Percentiles rank a stretch among this genome's conserved stretches.
Evolutionary conservation across 2,113 vertebrate species (phyloP).

Genomic region (Ceratotherium simum): DNA sequence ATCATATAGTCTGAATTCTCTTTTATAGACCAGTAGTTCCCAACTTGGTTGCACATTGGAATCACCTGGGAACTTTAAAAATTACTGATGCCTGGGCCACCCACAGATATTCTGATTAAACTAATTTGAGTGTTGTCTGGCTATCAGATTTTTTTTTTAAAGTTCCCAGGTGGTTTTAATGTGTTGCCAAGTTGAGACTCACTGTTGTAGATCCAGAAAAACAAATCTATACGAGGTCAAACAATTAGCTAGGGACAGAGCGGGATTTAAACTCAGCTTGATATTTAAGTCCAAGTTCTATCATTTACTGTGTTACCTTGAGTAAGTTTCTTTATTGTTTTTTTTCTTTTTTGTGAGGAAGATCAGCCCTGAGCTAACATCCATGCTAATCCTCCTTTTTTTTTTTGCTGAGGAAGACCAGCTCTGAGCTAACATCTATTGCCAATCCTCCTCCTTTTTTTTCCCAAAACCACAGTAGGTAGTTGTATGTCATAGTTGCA

Average conservation of each 20-base stretch:
- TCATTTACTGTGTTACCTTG: not conserved
- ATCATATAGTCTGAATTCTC: not conserved
- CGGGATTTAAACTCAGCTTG: not conserved
- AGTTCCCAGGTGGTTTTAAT: not conserved
- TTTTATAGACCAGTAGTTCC: not conserved
- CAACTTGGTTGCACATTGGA: not conserved
- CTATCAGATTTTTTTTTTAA: not conserved
- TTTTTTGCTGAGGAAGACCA: too few species aligned
- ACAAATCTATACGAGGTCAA: not conserved
- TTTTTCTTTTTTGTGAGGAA: too few species aligned
- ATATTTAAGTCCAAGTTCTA: not conserved
- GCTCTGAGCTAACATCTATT: too few species aligned
- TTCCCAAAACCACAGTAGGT: too few species aligned
- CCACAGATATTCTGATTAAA: not conserved
- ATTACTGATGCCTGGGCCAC: not conserved
- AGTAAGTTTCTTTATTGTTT: not conserved
- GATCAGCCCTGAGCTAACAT: too few species aligned
- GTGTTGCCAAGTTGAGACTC: not conserved
- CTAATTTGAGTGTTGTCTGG: not conserved
- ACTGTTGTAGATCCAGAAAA: not conserved
- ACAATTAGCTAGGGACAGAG: not conserved
- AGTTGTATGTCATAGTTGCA: too few species aligned
- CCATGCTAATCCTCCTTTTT: too few species aligned
- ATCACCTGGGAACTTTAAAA: not conserved
- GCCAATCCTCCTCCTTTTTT: too few species aligned